Conservation (phyloP, 2,113 vertebrate genomes). For the Crotalus helleri region DNA sequence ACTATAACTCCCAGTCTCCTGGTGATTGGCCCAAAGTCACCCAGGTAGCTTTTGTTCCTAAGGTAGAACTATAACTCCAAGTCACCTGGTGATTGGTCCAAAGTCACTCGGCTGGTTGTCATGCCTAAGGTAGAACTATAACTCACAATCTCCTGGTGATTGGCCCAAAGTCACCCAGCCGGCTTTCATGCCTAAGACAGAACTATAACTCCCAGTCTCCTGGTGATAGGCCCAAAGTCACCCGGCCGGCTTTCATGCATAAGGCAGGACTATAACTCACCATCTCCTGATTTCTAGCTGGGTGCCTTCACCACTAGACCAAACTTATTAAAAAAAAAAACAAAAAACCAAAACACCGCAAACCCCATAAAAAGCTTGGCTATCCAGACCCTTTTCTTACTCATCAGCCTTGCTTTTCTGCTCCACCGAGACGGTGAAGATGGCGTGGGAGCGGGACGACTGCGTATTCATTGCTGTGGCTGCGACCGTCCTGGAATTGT, state of each 20-base stretch:
- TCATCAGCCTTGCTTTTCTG: slow-evolving; percentile 83
- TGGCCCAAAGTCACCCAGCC: rapidly evolving
- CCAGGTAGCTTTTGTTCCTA: no score
- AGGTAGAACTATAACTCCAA: not conserved
- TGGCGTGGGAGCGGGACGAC: slow-evolving; percentile 93
- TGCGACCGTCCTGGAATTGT: slow-evolving; percentile 86
- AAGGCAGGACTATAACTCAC: not conserved
- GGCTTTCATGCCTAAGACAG: no score
- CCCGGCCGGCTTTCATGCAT: not conserved
- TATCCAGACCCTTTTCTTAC: slow-evolving; percentile 65
- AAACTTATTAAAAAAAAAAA: not conserved
- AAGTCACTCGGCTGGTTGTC: not conserved
- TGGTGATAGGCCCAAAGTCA: no score
- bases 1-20: no score
- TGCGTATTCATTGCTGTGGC: slow-evolving; percentile 96
- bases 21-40: not conserved
- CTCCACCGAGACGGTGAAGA: slow-evolving; percentile 91
- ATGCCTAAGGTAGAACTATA: no score
- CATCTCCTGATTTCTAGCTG: not conserved
- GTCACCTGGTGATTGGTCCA: not conserved
- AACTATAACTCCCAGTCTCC: no score
- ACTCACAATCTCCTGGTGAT: no score
- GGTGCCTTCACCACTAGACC: no score
- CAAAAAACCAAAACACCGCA: not conserved
- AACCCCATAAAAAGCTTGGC: no score